Evolutionary conservation across 2,113 vertebrate genomes (phyloP), one percentile per base, ranked within the genome.

Genomic region (Dissostichus mawsoni): DNA sequence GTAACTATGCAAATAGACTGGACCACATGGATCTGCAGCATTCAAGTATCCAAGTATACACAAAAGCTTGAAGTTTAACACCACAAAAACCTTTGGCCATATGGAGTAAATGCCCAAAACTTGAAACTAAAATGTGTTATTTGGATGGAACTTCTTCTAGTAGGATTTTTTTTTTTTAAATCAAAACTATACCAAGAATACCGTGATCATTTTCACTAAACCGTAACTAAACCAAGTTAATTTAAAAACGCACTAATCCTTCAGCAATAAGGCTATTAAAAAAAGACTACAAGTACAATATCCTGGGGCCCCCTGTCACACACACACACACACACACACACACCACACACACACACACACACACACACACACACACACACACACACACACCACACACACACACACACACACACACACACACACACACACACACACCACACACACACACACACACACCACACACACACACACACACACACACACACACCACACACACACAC

Each of bases 201-300:
- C 17, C 29, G 5, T 51, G 8, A 86, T 82, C 1, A n/a, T 63
- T 72, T 80, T 67, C 41, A 71, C 74, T 57, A 86, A 86, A 80
- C 11, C 2, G 18, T 58, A 76, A 84, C 69, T 72, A 80, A 84
- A 63, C 50, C 69, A 23, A 80, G 77, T 83, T 85, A 45, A 90
- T 84, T 90, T 80, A 80, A 90, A 87, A 89, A 41, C 69, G 57
- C 25, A 55, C 89, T 91, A 91, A 93, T 92, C 91, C 87, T 25
- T 82, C 74, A 56, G 78, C 80, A 87, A 77, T 83, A 78, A 91
- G 83, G 85, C 86, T 87, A 89, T 91, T 89, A 88, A 78, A 78
- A 62, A 64, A 87, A 72, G 87, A 86, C 82, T 84, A 89, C 89
- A 87, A 84, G 78, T 84, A 89, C 75, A 87, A 90, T 81, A 87